A percentile compares a stretch with the other conserved stretches of the same genome.
Evolutionary conservation across 2,797 vertebrate genomes (phyloP).

Genomic region (Aselliscus stoliczkanus): DNA sequence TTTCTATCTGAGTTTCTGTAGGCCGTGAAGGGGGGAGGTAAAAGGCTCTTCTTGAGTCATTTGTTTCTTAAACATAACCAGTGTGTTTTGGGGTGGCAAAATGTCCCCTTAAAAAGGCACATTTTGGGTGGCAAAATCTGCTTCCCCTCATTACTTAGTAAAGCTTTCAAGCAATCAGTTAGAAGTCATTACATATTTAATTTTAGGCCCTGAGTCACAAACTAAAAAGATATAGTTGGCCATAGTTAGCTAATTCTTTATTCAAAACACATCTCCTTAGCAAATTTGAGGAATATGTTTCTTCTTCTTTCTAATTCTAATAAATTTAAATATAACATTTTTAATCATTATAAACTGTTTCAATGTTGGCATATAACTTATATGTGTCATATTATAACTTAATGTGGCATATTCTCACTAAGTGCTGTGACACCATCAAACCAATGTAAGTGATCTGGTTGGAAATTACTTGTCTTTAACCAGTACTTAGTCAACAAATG

Average conservation of each 20-base stretch:
- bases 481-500: neutral
- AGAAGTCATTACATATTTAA: neutral
- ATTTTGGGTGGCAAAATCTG: neutral
- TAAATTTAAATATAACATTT: neutral
- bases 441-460: neutral
- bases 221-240: neutral
- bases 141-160: neutral
- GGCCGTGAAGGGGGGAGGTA: neutral
- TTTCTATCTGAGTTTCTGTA: neutral
- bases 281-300: constrained; percentile 23
- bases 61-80: neutral
- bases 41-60: neutral
- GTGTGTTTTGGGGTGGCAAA: neutral
- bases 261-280: neutral
- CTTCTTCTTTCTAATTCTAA: neutral
- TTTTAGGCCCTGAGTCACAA: constrained; percentile 10
- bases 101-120: too few relatives aligned
- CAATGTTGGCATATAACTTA: neutral
- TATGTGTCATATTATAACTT: neutral
- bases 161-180: neutral
- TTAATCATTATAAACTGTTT: neutral
- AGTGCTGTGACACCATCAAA: neutral
- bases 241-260: neutral
- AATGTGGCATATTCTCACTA: neutral
- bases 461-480: neutral